phyloP scores from a whole-genome alignment of 2,113 vertebrate species.

The Pseudois nayaur region DNA sequence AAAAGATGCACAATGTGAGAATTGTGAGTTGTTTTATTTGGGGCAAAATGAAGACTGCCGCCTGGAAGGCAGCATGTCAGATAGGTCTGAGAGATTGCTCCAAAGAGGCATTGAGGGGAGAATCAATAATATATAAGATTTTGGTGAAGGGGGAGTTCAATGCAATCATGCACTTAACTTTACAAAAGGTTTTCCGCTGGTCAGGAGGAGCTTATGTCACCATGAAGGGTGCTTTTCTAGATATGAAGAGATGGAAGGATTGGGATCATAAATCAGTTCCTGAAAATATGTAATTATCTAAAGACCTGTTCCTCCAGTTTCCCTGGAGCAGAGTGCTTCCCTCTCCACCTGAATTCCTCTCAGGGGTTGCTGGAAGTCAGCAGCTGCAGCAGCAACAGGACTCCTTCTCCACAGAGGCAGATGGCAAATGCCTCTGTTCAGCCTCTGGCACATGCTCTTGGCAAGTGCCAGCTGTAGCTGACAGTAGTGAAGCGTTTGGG shows the following conservation, averaged over 20 bases:
- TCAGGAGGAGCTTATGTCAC: neutral
- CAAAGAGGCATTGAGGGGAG: neutral
- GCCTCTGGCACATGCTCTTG: neutral
- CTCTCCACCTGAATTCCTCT: neutral
- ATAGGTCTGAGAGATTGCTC: neutral
- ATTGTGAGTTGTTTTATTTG: neutral
- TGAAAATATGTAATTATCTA: neutral
- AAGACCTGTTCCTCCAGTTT: neutral
- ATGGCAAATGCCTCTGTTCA: rapidly evolving
- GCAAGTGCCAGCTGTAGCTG: neutral
- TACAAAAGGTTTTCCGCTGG: neutral
- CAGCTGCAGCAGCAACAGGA: neutral
- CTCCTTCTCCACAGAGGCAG: neutral
- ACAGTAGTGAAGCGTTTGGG: neutral
- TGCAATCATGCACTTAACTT: neutral
- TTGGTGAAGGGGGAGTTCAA: neutral
- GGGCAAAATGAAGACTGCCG: neutral
- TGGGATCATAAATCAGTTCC: neutral
- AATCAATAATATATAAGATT: neutral
- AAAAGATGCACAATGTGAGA: neutral
- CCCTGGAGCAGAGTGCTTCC: neutral
- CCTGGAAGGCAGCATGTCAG: neutral
- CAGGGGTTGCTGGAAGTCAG: neutral
- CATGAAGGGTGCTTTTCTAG: neutral
- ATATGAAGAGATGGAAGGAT: neutral